Evolutionary conservation across 2,113 vertebrate species (phyloP).

Genomic region (Labrus mixtus): DNA sequence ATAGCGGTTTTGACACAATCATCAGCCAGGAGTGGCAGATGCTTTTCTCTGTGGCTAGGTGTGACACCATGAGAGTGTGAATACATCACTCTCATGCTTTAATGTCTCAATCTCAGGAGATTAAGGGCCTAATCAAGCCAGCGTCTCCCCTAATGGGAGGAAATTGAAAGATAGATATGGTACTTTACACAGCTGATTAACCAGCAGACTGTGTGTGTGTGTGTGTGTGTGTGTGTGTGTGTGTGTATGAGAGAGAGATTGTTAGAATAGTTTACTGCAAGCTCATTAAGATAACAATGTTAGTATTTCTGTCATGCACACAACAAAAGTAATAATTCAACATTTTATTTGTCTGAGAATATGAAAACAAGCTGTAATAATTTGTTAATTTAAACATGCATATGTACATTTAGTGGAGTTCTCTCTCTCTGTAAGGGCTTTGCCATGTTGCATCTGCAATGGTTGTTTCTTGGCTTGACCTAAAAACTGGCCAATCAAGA

Average conservation of each 20-base stretch:
- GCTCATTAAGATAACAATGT: constrained; percentile 83
- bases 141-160: constrained; percentile 94
- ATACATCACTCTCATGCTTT: constrained; percentile 69
- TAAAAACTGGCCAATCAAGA: too few relatives aligned
- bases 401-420: not conserved
- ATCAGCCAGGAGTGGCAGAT: constrained; percentile 15
- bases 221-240: constrained; percentile 30
- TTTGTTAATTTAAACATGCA: not conserved
- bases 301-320: constrained; percentile 85
- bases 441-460: not conserved
- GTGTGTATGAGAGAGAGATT: constrained; percentile 45
- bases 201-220: constrained; percentile 83
- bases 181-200: constrained; percentile 97
- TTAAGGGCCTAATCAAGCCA: constrained; percentile 97
- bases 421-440: not conserved
- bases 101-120: constrained; percentile 88
- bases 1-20: constrained; percentile 22
- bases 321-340: constrained; percentile 39
- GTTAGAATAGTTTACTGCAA: constrained; percentile 87
- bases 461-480: too few relatives aligned
- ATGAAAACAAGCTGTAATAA: not conserved
- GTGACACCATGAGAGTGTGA: constrained; percentile 44
- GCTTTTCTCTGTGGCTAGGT: constrained; percentile 32
- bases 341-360: constrained; percentile 11
- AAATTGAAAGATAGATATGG: constrained; percentile 97